Percentiles rank a stretch among this genome's conserved stretches.
Evolutionary conservation across 2,888 invertebrate species (phyloP).

Genomic region (Leucozona laternaria): DNA sequence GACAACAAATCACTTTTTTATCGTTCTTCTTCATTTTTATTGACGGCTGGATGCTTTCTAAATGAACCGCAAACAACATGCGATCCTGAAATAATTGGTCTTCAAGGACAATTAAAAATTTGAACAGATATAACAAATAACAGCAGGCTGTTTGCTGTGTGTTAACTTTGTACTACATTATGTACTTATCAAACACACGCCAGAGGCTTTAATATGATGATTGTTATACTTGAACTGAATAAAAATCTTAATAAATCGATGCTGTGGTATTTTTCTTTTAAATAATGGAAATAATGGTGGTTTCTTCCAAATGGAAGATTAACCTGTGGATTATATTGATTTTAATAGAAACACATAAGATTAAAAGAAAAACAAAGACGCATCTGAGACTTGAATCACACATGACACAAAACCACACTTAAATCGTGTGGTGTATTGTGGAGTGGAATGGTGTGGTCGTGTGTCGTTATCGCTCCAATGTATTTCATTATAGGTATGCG

Average conservation of each 20-base stretch:
- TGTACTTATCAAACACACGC: background rate
- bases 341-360: no score
- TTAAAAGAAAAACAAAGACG: no score
- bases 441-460: no score
- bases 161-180: background rate
- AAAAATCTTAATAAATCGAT: background rate
- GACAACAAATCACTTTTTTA: constrained; percentile 23
- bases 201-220: background rate
- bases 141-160: background rate
- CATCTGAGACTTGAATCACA: no score
- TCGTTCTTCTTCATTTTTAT: constrained; percentile 1
- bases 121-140: constrained; percentile 18
- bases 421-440: no score
- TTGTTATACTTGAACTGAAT: constrained; percentile 2
- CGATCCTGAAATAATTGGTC: constrained; percentile 28
- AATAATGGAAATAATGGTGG: background rate
- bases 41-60: background rate
- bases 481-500: no score
- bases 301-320: background rate
- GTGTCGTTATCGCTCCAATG: no score
- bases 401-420: no score
- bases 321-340: background rate
- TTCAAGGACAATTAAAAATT: constrained; percentile 61
- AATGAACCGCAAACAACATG: constrained; percentile 27
- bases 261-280: background rate